phyloP scores from a whole-genome alignment of 1,140 invertebrate genomes.

The Lordiphosa clarofinis region DNA sequence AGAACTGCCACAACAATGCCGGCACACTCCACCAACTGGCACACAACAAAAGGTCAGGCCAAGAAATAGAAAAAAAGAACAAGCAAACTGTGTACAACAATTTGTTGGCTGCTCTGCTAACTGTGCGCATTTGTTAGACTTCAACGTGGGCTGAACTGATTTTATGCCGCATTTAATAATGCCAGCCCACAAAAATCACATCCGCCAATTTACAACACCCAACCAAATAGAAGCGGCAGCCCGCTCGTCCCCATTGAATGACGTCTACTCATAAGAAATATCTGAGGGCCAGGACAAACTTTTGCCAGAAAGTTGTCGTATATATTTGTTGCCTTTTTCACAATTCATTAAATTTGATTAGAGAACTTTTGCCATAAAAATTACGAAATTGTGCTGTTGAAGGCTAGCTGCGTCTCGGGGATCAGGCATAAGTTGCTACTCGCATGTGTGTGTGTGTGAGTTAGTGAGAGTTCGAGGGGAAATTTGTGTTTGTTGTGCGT shows the following conservation, averaged over 20 bases:
- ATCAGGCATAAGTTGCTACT: conserved; percentile 33
- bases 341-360: conserved; percentile 79
- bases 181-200: conserved; percentile 73
- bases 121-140: conserved; percentile 71
- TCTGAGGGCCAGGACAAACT: conserved; percentile 59
- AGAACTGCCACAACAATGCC: conserved; percentile 60
- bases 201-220: conserved; percentile 73
- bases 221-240: conserved; percentile 60
- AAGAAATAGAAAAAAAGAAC: conserved; percentile 7
- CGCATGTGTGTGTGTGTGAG: conserved; percentile 16
- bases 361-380: conserved; percentile 78
- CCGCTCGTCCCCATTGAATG: conserved; percentile 30
- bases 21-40: conserved; percentile 32
- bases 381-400: conserved; percentile 78
- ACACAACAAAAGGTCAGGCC: conserved; percentile 43
- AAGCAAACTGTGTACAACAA: conserved; percentile 44
- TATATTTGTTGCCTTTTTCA: conserved; percentile 78
- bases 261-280: conserved; percentile 74
- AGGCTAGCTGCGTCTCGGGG: conserved; percentile 55
- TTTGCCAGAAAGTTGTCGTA: conserved; percentile 72
- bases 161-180: conserved; percentile 77
- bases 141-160: conserved; percentile 52
- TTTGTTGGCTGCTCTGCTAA: conserved; percentile 65
- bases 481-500: conserved; percentile 77
- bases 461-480: conserved; percentile 24